Conservation (phyloP, 2,113 vertebrate species). For the Ptilorrhoa leucosticta region DNA sequence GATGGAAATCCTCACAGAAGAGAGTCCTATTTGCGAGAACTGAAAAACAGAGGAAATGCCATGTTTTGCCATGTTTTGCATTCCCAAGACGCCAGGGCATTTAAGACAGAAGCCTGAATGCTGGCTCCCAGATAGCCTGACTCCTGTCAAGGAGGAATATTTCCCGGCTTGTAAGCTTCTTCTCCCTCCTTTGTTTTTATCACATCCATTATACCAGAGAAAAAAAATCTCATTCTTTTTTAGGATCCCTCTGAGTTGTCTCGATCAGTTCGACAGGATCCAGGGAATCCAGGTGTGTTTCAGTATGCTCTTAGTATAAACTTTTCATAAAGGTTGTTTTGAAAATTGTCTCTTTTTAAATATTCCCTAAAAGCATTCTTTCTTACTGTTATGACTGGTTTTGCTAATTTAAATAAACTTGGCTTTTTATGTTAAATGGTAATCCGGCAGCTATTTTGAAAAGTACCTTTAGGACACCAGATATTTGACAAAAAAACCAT, state of each 20-base stretch:
- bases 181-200: neutral
- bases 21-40: neutral
- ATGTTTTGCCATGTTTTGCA: neutral
- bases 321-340: neutral
- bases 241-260: neutral
- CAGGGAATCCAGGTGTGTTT: neutral
- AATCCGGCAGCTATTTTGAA: neutral
- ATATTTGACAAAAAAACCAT: neutral
- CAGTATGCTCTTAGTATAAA: fast-evolving
- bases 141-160: neutral
- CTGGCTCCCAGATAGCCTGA: neutral
- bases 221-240: neutral
- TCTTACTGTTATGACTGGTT: neutral
- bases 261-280: neutral
- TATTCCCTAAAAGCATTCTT: neutral
- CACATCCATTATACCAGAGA: neutral
- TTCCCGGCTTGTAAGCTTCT: neutral
- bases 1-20: neutral
- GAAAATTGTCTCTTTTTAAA: neutral
- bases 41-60: neutral
- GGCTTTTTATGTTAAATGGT: neutral
- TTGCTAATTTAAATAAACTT: neutral
- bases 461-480: neutral
- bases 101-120: neutral
- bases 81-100: neutral